Conservation (phyloP, 2,888 invertebrate genomes). For the Xanthia togata region DNA sequence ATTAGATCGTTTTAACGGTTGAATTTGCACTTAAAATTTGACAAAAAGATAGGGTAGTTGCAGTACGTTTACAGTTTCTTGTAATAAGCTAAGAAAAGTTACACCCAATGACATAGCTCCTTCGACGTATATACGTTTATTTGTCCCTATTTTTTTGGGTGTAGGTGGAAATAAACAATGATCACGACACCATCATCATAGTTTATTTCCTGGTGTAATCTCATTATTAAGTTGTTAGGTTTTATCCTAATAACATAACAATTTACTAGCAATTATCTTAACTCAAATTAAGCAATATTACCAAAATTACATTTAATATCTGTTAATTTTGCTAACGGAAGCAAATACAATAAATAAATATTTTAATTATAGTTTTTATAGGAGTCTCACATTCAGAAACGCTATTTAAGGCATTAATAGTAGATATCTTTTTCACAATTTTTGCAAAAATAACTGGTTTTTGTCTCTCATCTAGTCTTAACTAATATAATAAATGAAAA, state of each 20-base stretch:
- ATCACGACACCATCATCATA: background rate
- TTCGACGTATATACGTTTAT: too few species aligned
- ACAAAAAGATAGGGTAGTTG: background rate
- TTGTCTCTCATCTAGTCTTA: background rate
- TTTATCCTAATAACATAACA: background rate
- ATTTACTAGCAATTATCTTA: slow-evolving; percentile 22
- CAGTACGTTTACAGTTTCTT: background rate
- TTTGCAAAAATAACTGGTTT: background rate
- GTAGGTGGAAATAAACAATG: too few species aligned
- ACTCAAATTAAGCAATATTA: background rate
- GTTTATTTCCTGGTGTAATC: slow-evolving; percentile 18
- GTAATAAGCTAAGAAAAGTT: background rate
- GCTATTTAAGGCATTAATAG: background rate
- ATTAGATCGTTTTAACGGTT: background rate
- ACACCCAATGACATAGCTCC: background rate
- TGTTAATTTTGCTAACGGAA: slow-evolving; percentile 23
- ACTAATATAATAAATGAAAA: too few species aligned
- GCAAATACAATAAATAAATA: background rate
- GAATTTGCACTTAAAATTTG: background rate
- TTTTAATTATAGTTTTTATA: slow-evolving; percentile 3
- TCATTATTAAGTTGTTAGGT: background rate
- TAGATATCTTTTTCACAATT: background rate
- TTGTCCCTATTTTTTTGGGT: too few species aligned
- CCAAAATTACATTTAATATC: background rate
- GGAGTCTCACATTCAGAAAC: background rate